Conservation (phyloP, 2,888 invertebrate genomes). For the Epinotia demarniana region DNA sequence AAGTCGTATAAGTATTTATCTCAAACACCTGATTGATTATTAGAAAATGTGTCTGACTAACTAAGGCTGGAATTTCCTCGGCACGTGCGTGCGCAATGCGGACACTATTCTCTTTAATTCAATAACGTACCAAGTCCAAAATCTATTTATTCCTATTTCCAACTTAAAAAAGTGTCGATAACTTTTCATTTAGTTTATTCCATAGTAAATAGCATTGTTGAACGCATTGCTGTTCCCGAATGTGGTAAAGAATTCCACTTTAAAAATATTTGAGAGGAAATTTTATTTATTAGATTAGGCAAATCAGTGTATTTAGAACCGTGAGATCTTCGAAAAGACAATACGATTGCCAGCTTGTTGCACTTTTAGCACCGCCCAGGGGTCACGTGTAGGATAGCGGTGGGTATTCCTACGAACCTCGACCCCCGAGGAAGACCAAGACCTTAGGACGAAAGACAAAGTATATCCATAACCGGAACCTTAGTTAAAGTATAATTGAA, state of each 20-base stretch:
- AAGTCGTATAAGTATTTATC: slow-evolving; percentile 1
- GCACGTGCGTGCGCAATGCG: slow-evolving; percentile 35
- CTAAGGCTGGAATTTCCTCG: slow-evolving; percentile 38
- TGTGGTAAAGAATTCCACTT: neutral
- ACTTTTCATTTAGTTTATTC: neutral
- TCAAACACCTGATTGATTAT: slow-evolving; percentile 27
- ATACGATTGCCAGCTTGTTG: too few species aligned
- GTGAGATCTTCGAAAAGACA: too few species aligned
- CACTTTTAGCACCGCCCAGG: too few species aligned
- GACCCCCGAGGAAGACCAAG: neutral
- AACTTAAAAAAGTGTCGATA: neutral
- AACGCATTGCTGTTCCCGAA: slow-evolving; percentile 18
- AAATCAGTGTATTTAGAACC: too few species aligned
- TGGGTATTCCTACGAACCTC: too few species aligned
- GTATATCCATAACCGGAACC: too few species aligned
- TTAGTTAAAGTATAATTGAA: too few species aligned
- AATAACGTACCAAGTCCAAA: neutral
- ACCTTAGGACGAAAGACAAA: neutral
- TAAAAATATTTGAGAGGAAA: neutral
- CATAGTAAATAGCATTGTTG: neutral
- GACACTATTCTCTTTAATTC: slow-evolving; percentile 12
- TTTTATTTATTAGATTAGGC: too few species aligned
- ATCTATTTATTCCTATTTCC: neutral
- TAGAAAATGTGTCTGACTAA: slow-evolving; percentile 33
- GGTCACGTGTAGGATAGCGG: too few species aligned